phyloP scores from a whole-genome alignment of 2,113 vertebrate genomes.

The Paradoxurus hermaphroditus region DNA sequence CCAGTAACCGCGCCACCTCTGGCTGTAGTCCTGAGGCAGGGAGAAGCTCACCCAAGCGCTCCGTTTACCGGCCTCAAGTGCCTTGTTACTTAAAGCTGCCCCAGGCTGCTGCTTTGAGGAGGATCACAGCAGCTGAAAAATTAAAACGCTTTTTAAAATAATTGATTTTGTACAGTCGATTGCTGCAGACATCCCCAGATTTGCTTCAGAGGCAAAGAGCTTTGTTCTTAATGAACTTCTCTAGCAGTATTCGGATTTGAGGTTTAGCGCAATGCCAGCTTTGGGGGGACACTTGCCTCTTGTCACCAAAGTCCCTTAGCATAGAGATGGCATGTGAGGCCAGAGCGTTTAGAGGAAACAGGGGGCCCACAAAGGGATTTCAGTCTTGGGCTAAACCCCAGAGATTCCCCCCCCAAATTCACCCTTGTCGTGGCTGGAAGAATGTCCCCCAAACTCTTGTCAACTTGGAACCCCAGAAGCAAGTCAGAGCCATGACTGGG shows the following conservation, averaged over 20 bases:
- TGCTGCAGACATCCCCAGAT: not conserved
- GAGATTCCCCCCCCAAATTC: fast-evolving
- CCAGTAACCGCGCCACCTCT: not conserved
- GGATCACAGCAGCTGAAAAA: not conserved
- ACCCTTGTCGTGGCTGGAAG: not conserved
- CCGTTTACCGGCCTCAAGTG: fast-evolving
- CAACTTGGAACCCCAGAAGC: not conserved
- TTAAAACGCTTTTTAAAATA: slow-evolving; percentile 3
- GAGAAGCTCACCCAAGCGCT: not conserved
- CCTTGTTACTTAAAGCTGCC: not conserved
- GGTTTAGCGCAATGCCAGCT: not conserved
- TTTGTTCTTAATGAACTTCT: slow-evolving; percentile 73
- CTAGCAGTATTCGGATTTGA: slow-evolving; percentile 37
- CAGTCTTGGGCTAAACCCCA: not conserved
- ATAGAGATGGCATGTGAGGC: not conserved
- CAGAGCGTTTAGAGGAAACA: not conserved
- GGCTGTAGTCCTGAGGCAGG: not conserved
- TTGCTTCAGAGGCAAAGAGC: slow-evolving; percentile 66
- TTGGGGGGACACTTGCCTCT: not conserved
- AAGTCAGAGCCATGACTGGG: not conserved
- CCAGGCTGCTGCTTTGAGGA: not conserved
- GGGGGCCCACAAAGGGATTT: not conserved
- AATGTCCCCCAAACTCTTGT: not conserved
- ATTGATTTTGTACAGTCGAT: slow-evolving; percentile 51
- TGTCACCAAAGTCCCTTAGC: fast-evolving